phyloP scores from a whole-genome alignment of 2,797 vertebrate genomes.

The Periophthalmus magnuspinnatus region DNA sequence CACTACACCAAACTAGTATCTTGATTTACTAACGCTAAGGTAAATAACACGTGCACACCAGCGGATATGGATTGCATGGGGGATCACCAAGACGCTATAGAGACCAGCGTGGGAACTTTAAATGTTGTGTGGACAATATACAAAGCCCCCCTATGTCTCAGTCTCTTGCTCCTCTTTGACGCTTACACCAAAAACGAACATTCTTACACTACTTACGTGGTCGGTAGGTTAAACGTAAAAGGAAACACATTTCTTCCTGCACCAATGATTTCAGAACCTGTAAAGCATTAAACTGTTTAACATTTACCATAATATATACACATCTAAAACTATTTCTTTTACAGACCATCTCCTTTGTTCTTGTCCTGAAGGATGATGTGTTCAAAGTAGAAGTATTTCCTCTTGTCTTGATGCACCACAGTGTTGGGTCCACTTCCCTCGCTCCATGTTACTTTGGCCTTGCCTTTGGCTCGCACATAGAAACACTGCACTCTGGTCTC shows the following conservation, averaged over 20 bases:
- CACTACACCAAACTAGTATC: no score
- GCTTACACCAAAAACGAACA: no score
- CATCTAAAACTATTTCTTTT: background rate
- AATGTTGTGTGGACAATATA: no score
- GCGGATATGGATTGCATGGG: no score
- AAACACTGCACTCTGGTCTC: slow-evolving; percentile 68
- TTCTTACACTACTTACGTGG: no score
- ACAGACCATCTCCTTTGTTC: slow-evolving; percentile 74
- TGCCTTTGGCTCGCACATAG: slow-evolving; percentile 68
- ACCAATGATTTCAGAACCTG: slow-evolving; percentile 69
- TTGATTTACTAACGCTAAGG: no score
- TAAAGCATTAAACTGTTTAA: slow-evolving; percentile 2
- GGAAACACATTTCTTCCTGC: slow-evolving; percentile 65
- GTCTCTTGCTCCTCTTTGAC: no score
- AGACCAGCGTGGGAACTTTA: no score
- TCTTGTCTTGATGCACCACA: slow-evolving; percentile 51
- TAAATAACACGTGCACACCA: no score
- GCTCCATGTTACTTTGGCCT: slow-evolving; percentile 62
- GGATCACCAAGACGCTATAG: no score
- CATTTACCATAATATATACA: background rate
- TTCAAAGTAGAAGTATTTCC: slow-evolving; percentile 70
- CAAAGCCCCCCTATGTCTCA: no score
- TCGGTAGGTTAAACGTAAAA: slow-evolving; percentile 71
- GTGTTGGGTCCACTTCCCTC: slow-evolving; percentile 36
- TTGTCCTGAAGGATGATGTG: slow-evolving; percentile 72